phyloP scores from a whole-genome alignment of 2,888 invertebrate genomes.

The Atrina japonica region DNA sequence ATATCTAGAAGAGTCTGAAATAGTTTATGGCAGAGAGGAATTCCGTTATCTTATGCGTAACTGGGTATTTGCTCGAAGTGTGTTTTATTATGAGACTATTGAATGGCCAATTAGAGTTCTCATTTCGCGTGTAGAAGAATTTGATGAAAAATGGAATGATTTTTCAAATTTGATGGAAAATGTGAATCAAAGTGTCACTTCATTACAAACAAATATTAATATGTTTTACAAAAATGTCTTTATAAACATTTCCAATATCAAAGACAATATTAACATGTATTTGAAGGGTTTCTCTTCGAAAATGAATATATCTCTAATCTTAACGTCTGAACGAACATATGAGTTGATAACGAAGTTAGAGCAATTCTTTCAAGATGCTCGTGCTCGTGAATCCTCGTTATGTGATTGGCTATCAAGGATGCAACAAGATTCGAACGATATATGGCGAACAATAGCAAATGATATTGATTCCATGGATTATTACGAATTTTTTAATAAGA shows the following conservation, averaged over 20 bases:
- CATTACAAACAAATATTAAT: conserved; percentile 18
- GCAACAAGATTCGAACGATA: conserved; percentile 36
- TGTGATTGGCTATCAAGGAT: conserved; percentile 60
- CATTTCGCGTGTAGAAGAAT: conserved; percentile 38
- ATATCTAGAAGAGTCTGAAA: conserved; percentile 39
- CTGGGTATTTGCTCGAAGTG: conserved; percentile 46
- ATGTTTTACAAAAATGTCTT: conserved; percentile 23
- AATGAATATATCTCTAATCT: conserved; percentile 46
- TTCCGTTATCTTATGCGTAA: conserved; percentile 47
- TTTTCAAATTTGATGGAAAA: conserved; percentile 26
- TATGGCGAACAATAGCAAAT: conserved; percentile 61
- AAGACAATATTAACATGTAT: conserved; percentile 38
- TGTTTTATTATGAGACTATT: conserved; percentile 55
- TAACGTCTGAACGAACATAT: conserved; percentile 51
- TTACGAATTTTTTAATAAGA: conserved; percentile 55
- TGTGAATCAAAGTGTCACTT: conserved; percentile 23
- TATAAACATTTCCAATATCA: conserved; percentile 48
- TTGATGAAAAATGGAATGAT: conserved; percentile 34
- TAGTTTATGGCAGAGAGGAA: conserved; percentile 42
- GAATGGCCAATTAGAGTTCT: conserved; percentile 52
- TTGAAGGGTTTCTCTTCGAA: conserved; percentile 35
- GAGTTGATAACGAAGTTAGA: conserved; percentile 49
- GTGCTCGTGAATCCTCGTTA: conserved; percentile 62
- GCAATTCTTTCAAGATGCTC: conserved; percentile 63
- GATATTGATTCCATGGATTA: conserved; percentile 65